A percentile compares a stretch with the other conserved stretches of the same genome.
phyloP scores from a whole-genome alignment of 2,888 invertebrate genomes.

The Xylota segnis region DNA sequence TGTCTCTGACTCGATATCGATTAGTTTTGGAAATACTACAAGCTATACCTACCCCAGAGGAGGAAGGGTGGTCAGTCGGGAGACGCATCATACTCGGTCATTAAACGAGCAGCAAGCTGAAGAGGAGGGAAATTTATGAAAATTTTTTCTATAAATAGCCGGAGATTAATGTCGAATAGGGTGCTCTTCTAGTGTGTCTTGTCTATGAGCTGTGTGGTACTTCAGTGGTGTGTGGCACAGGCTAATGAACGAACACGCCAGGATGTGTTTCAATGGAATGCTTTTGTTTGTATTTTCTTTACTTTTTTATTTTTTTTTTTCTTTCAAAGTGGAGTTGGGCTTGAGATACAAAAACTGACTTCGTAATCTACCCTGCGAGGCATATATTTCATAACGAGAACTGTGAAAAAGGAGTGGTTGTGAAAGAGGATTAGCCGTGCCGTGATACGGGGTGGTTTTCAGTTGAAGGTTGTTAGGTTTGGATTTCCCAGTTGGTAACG shows the following conservation, averaged over 20 bases:
- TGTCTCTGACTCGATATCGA: slow-evolving; percentile 75
- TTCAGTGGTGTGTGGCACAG: slow-evolving; percentile 34
- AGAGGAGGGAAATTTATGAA: slow-evolving; percentile 24
- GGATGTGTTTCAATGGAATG: slow-evolving; percentile 8
- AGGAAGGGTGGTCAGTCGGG: not conserved
- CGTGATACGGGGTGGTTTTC: slow-evolving; percentile 23
- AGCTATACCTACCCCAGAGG: slow-evolving; percentile 31
- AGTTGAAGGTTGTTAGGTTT: slow-evolving; percentile 9
- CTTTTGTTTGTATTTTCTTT: not conserved
- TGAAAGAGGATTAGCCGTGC: slow-evolving; percentile 19
- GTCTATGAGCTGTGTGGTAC: slow-evolving; percentile 34
- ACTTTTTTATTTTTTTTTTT: slow-evolving; percentile 14
- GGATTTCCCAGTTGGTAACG: not conserved
- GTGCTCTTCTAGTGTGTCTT: slow-evolving; percentile 51
- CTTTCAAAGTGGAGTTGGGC: slow-evolving; percentile 33
- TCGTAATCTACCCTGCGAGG: slow-evolving; percentile 32
- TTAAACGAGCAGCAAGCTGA: slow-evolving; percentile 36
- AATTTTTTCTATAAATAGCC: slow-evolving; percentile 71
- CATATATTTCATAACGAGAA: slow-evolving; percentile 42
- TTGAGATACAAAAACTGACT: slow-evolving; percentile 3
- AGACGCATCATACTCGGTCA: slow-evolving; percentile 58
- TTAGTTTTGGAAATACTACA: slow-evolving; percentile 67
- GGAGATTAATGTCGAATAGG: slow-evolving; percentile 71
- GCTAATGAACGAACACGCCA: slow-evolving; percentile 32
- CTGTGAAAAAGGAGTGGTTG: slow-evolving; percentile 64